phyloP scores from a whole-genome alignment of 1,140 invertebrate species.

The Melipona quadrifasciata region DNA sequence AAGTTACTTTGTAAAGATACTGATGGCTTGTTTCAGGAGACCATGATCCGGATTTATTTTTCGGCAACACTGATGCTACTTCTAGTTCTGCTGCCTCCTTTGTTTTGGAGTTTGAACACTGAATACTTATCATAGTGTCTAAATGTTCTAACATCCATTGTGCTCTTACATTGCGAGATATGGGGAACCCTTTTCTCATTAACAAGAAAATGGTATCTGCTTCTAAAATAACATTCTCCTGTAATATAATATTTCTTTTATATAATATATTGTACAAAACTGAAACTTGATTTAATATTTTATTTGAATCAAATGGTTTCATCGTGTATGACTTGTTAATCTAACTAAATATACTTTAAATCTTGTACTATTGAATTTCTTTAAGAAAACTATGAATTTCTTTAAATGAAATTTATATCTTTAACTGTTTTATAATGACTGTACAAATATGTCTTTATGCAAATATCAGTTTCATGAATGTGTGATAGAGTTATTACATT shows the following conservation, averaged over 20 bases:
- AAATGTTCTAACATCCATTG: constrained; percentile 90
- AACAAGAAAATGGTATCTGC: constrained; percentile 87
- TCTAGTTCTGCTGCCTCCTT: constrained; percentile 83
- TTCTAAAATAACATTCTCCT: constrained; percentile 81
- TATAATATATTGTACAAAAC: neutral
- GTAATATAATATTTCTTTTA: constrained; percentile 22
- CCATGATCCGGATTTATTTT: constrained; percentile 81
- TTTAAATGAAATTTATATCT: neutral
- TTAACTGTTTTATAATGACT: neutral
- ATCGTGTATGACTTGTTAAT: too few species aligned
- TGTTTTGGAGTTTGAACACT: constrained; percentile 72
- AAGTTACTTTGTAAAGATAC: constrained; percentile 82
- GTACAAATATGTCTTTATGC: too few species aligned
- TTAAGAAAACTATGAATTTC: too few species aligned
- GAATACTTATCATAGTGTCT: constrained; percentile 84
- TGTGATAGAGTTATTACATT: neutral
- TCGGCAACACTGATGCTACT: constrained; percentile 85
- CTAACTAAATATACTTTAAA: too few species aligned
- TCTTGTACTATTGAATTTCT: too few species aligned
- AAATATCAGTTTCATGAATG: too few species aligned
- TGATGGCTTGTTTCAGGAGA: constrained; percentile 81
- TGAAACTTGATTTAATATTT: too few species aligned
- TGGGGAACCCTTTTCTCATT: constrained; percentile 88
- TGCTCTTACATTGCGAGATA: constrained; percentile 89
- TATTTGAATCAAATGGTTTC: too few species aligned